Evolutionary conservation across 2,888 invertebrate species (phyloP).

Genomic region (Pachymerium ferrugineum): DNA sequence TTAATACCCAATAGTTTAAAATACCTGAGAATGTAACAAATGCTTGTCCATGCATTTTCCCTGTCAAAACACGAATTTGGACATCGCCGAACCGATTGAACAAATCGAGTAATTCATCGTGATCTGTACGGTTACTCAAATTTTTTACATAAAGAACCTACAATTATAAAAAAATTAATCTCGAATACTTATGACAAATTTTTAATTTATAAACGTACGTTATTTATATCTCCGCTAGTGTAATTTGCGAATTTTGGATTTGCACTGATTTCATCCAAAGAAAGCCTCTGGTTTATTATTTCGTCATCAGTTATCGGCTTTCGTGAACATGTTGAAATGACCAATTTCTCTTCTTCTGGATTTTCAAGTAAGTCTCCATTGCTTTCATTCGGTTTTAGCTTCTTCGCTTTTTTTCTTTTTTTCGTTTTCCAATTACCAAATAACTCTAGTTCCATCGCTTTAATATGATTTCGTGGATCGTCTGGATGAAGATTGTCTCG

Average conservation of each 20-base stretch:
- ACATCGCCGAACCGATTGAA: constrained; percentile 23
- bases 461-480: constrained; percentile 32
- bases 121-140: not conserved
- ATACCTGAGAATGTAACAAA: constrained; percentile 32
- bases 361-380: not conserved
- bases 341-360: not conserved
- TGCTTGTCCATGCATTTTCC: constrained; percentile 36
- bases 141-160: constrained; percentile 34
- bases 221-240: not conserved
- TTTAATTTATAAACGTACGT: constrained; percentile 1
- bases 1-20: not conserved
- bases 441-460: constrained; percentile 30
- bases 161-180: constrained; percentile 5
- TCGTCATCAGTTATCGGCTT: constrained; percentile 30
- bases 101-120: constrained; percentile 28
- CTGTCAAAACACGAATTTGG: constrained; percentile 29
- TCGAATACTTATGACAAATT: not conserved
- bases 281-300: constrained; percentile 16
- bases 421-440: constrained; percentile 13
- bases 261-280: constrained; percentile 20
- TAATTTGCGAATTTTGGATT: constrained; percentile 34
- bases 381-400: not conserved
- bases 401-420: not conserved
- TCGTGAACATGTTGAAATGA: not conserved
- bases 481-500: not conserved